These are phyloP conservation scores for Mormyrus iriodes DNA, from an alignment of 2,113 vertebrate species.

Conservation along the genomic window DNA sequence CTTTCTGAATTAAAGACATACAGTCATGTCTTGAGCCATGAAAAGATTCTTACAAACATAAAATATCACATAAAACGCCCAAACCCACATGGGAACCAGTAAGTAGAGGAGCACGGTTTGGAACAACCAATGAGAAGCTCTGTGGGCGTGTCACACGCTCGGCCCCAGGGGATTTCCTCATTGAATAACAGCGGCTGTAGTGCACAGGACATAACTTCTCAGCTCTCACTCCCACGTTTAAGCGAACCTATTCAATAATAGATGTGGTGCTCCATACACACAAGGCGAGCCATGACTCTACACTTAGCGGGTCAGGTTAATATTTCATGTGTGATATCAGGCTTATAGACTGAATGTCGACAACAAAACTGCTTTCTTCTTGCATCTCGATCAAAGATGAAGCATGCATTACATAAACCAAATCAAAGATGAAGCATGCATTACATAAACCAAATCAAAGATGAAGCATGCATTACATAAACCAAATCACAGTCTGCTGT, in stretches of 20 bases:
- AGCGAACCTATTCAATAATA: constrained; percentile 57
- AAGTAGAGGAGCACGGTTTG: background rate
- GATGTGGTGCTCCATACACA: constrained; percentile 55
- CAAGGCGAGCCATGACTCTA: constrained; percentile 59
- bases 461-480: background rate
- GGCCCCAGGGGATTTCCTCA: background rate
- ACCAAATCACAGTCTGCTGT: background rate
- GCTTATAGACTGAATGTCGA: background rate
- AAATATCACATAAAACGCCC: background rate
- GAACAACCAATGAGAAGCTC: background rate
- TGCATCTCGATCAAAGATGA: background rate
- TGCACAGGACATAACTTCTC: constrained; percentile 17
- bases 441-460: no score
- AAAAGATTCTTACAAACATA: background rate
- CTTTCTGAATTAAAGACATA: background rate
- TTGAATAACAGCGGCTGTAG: background rate
- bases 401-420: no score
- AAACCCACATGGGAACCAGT: background rate
- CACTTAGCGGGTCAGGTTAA: constrained; percentile 61
- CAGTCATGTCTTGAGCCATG: background rate
- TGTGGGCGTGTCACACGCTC: background rate
- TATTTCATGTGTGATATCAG: constrained; percentile 55
- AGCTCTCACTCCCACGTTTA: constrained; percentile 45
- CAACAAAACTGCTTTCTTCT: background rate
- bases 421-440: no score